Percentiles rank a stretch among this genome's conserved stretches.
These are phyloP conservation scores for Equus quagga DNA, from an alignment of 2,113 vertebrate genomes.

Conservation along the genomic window DNA sequence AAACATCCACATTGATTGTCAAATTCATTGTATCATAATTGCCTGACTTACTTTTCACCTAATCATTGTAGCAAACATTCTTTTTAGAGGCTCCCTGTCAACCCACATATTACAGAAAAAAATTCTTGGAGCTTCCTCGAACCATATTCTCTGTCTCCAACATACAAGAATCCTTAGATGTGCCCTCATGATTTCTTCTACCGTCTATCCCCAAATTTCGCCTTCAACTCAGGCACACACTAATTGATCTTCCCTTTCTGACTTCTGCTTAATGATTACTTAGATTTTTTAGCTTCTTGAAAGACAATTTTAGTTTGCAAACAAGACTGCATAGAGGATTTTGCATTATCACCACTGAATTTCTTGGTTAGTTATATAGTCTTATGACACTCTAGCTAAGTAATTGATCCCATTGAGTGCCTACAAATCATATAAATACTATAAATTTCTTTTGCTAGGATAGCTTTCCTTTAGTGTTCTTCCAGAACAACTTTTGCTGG, in stretches of 20 bases:
- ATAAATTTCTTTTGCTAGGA: background rate
- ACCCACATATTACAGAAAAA: background rate
- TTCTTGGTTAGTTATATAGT: background rate
- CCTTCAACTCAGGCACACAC: background rate
- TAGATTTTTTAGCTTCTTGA: conserved; percentile 1
- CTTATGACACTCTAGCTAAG: background rate
- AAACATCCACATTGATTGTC: conserved; percentile 57
- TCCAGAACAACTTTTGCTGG: background rate
- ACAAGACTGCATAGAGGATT: background rate
- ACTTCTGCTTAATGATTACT: background rate
- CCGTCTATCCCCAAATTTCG: background rate
- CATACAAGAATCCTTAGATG: background rate
- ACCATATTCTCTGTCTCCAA: background rate
- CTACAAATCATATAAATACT: background rate
- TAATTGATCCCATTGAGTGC: background rate
- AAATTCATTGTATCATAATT: conserved; percentile 4
- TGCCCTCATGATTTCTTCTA: conserved; percentile 7
- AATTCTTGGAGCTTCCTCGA: background rate
- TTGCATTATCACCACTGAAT: background rate
- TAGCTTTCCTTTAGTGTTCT: background rate
- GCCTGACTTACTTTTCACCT: background rate
- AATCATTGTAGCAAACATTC: conserved; percentile 38
- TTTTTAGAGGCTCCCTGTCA: background rate
- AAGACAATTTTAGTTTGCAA: conserved; percentile 42
- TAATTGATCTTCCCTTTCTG: background rate